Evolutionary conservation across 1,140 invertebrate species (phyloP).

Genomic region (Ceratitis capitata): DNA sequence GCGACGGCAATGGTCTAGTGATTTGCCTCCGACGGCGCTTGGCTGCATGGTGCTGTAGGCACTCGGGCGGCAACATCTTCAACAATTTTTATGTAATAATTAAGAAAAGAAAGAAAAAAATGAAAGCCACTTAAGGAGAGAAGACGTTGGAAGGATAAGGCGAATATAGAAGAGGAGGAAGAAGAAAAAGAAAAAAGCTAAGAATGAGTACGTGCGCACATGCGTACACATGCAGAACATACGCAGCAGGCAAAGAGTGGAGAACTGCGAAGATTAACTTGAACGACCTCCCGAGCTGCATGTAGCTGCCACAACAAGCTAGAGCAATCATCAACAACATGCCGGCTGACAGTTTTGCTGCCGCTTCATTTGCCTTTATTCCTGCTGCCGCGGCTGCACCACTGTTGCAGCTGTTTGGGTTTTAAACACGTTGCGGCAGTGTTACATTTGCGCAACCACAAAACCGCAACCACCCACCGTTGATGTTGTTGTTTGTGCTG

Average conservation of each 20-base stretch:
- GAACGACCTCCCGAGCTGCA: slow-evolving; percentile 2
- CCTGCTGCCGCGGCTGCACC: neutral
- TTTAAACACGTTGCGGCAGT: neutral
- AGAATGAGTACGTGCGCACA: neutral
- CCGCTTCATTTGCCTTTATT: neutral
- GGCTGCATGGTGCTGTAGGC: neutral
- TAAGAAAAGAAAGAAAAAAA: slow-evolving; percentile 20
- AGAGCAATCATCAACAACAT: neutral
- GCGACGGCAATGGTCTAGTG: slow-evolving; percentile 4
- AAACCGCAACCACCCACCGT: slow-evolving; percentile 16
- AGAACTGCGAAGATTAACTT: slow-evolving; percentile 24
- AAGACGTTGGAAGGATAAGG: too few species aligned
- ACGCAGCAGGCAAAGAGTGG: neutral
- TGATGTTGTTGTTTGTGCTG: neutral
- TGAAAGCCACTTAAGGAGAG: neutral
- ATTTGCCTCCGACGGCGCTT: neutral
- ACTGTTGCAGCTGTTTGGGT: neutral
- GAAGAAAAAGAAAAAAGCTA: neutral
- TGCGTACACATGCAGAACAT: neutral
- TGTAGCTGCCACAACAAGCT: slow-evolving; percentile 3
- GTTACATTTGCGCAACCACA: neutral
- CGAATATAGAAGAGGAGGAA: too few species aligned
- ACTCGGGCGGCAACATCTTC: neutral
- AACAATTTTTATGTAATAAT: slow-evolving; percentile 9
- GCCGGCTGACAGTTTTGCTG: neutral